Evolutionary conservation across 2,113 vertebrate species (phyloP), one percentile per base, ranked within the genome.

Genomic region (Entomyzon cyanotis): DNA sequence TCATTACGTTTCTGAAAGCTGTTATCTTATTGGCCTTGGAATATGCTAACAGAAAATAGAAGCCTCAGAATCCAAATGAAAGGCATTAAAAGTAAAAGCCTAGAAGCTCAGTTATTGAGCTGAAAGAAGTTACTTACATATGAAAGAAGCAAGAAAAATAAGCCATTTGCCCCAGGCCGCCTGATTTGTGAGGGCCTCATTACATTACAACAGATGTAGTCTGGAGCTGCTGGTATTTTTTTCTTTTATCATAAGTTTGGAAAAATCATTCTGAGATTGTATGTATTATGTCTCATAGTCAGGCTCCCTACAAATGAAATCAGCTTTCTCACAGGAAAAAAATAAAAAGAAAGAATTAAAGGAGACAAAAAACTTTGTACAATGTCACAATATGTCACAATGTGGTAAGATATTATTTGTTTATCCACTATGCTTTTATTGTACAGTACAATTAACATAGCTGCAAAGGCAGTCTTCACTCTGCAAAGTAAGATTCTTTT

Each of bases 141-240:
- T 87, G 90, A 96, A 92, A 95, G 52, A 90, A 89, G 39, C 41
- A 94, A 84, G 64, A 77, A 93, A 92, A 95, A 93, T 70, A 84
- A 93, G 47, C 35, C 24, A 44, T 93, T 95, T 92, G n/a, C 76
- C 75, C 20, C 8, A 84, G 56, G 76, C 47, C 4, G 0, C 15
- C 64, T 86, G 55, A 84, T 89, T 77, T 94, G n/a, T 73, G 63
- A 88, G 28, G 39, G 24, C 19, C 31, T 89, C 64, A 67, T 92
- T 90, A 84, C 68, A 47, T 74, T 90, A 39, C 56, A 90, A 77
- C 47, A 89, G 78, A 67, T 89, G 62, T 44, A 86, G 47, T 90
- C 52, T 75, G 56, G 52, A 89, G 27, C 11, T 93, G 58, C 16
- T 89, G 46, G 15, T 64, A 63, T 31, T 65, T 87, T 84, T 41